A percentile compares a stretch with the other conserved stretches of the same genome.
Conservation (phyloP, 2,113 vertebrate species). For the Hystrix cristata region DNA sequence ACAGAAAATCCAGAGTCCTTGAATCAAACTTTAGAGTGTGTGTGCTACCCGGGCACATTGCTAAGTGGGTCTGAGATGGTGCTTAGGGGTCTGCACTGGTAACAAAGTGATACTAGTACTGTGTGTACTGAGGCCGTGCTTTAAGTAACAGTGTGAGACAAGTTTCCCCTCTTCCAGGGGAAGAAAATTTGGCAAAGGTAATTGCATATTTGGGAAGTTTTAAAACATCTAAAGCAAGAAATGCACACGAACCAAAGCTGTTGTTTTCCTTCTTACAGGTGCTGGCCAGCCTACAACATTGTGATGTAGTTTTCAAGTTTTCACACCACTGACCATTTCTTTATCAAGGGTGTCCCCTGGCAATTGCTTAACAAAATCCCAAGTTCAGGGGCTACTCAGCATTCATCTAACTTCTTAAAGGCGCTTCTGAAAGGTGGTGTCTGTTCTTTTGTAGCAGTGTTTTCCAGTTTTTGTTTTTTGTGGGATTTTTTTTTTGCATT, state of each 20-base stretch:
- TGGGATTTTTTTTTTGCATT: slow-evolving; percentile 77
- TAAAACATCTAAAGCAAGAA: neutral
- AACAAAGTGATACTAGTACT: neutral
- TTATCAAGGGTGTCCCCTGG: slow-evolving; percentile 84
- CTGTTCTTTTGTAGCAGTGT: slow-evolving; percentile 83
- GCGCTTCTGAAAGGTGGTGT: slow-evolving; percentile 77
- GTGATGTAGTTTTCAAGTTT: slow-evolving; percentile 88
- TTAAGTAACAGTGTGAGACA: too few relatives aligned
- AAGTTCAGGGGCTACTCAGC: slow-evolving; percentile 79
- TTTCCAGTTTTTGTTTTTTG: slow-evolving; percentile 73
- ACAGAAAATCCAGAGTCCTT: neutral
- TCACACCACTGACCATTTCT: slow-evolving; percentile 59
- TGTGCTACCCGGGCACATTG: neutral
- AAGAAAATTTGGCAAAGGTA: neutral
- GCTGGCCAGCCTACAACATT: slow-evolving; percentile 98
- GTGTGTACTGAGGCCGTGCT: neutral
- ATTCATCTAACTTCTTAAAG: slow-evolving; percentile 84
- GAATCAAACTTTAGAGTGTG: neutral
- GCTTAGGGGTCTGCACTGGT: neutral
- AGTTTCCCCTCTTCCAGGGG: neutral
- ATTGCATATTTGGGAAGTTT: neutral
- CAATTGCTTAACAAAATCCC: slow-evolving; percentile 85
- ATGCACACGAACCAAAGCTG: neutral
- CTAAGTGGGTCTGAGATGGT: neutral
- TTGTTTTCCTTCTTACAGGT: slow-evolving; percentile 87